Evolutionary conservation across 2,113 vertebrate genomes (phyloP).

Genomic region (Murina feae): DNA sequence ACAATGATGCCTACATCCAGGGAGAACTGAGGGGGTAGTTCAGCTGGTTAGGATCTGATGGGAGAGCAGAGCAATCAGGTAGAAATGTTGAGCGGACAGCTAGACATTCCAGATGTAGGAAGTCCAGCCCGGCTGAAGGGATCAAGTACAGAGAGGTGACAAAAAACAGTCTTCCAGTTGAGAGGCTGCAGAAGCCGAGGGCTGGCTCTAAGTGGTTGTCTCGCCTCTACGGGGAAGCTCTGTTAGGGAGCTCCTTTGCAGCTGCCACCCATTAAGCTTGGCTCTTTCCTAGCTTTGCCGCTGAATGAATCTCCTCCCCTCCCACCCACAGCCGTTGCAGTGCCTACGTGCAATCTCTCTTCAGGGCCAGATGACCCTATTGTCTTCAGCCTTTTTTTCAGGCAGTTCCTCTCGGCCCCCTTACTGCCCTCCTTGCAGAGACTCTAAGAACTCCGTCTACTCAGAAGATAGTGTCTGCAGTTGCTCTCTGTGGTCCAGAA

Average conservation of each 20-base stretch:
- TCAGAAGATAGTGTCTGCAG: neutral
- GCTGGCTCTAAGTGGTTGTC: neutral
- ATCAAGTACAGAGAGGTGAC: neutral
- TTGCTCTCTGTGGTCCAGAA: neutral
- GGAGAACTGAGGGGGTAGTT: neutral
- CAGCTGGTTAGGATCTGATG: neutral
- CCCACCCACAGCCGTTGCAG: neutral
- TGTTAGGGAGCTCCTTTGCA: neutral
- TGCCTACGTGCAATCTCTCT: neutral
- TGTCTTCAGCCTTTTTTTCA: neutral
- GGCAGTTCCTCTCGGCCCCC: neutral
- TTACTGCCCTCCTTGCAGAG: neutral
- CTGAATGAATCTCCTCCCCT: neutral
- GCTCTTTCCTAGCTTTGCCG: neutral
- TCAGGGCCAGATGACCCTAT: neutral
- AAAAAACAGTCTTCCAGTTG: neutral
- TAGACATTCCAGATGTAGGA: neutral
- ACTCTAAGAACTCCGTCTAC: slow-evolving; percentile 23
- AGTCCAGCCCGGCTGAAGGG: neutral
- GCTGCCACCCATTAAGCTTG: neutral
- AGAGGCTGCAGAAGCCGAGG: neutral
- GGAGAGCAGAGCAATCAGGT: neutral
- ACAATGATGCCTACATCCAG: neutral
- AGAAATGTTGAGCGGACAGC: neutral
- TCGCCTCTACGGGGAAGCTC: neutral